Conservation (phyloP, 1,140 invertebrate genomes). For the Paraescarpia echinospica region DNA sequence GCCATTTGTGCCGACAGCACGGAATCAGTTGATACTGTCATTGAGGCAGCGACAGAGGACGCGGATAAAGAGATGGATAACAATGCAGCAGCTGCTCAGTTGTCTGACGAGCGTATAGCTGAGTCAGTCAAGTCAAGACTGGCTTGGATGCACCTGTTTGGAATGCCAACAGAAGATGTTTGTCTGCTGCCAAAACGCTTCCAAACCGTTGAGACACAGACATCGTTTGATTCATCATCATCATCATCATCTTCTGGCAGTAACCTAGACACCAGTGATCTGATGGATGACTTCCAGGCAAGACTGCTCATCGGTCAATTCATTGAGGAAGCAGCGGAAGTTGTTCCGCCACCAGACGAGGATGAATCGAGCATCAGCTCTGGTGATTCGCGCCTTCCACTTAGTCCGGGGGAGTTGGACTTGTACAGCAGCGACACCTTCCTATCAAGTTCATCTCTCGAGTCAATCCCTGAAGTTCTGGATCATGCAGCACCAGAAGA, state of each 20-base stretch:
- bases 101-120: background rate
- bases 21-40: background rate
- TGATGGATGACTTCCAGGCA: background rate
- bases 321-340: background rate
- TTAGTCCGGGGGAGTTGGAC: background rate
- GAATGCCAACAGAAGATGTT: background rate
- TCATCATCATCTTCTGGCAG: background rate
- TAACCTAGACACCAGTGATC: background rate
- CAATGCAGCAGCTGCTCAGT: background rate
- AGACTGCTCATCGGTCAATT: background rate
- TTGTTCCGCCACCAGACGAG: background rate
- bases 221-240: background rate
- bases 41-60: background rate
- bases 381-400: background rate
- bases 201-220: background rate
- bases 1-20: background rate
- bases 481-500: background rate
- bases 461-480: background rate
- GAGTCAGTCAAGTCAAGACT: background rate
- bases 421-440: background rate
- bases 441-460: background rate
- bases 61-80: background rate
- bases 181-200: background rate
- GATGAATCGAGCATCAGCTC: background rate
- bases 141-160: background rate